Base-by-base conservation (phyloP, 2,888 invertebrate species). In the Pharmacophagus antenor region DNA sequence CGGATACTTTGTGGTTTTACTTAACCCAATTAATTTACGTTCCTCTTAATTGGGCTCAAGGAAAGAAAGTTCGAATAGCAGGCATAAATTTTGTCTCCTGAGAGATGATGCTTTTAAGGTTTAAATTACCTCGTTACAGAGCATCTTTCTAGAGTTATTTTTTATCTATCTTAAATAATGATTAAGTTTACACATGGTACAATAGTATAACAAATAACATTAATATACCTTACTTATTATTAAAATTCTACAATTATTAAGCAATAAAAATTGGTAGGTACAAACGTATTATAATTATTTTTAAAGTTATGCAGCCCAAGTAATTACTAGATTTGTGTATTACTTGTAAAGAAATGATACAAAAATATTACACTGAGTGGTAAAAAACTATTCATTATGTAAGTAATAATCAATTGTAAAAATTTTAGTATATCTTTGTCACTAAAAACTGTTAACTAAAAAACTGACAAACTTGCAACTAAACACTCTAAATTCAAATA, bases 1-100 rank as follows among this genome's bases (percentile, higher is more conserved):
- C 57, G 52, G 53, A 48, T 54, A 44, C 53, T 54, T 27, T 54
- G 54, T 50, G 54, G 59, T 44, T 59, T 59, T 59, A 54, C 54
- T 49, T 59, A 54, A 55, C 49, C 59, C 54, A 59, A 54, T 59
- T 59, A 59, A 59, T 59, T 54, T 44, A 59, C 53, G 54, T 54
- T 59, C 44, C 42, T 54, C 59, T 59, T 59, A 59, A 59, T 59
- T 42, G 54, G 42, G 54, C 31, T 59, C 49, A 27, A 50, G 59
- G 59, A 59, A 54, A 59, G 59, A 54, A 49, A 55, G 59, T 54
- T 53, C 54, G 49, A 44, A 59, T 49, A 44, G 54, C 59, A 31
- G 27, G 18, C 49, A 59, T 59, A 49, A 59, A 54, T 59, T 59
- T 31, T 54, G 59, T 59, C 59, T 50, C 54, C 15, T 27, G 54